Conservation (phyloP, 2,113 vertebrate genomes). For the Syngnathoides biaculeatus region DNA sequence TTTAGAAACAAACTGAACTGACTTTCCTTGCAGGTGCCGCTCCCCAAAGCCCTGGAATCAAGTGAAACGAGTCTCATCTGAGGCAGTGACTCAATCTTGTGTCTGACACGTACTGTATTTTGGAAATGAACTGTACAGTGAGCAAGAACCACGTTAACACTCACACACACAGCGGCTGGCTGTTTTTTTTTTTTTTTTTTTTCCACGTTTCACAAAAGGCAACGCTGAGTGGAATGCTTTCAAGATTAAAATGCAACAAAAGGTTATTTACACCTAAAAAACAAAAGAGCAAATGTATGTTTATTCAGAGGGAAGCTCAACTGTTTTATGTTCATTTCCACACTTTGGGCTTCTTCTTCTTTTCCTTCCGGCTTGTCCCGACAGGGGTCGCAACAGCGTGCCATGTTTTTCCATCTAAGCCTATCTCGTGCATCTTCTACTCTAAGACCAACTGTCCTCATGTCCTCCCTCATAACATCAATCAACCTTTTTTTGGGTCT, state of each 20-base stretch:
- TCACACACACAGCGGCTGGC: background rate
- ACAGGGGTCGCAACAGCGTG: too few relatives aligned
- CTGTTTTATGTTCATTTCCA: conserved; percentile 2
- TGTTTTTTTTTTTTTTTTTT: too few relatives aligned
- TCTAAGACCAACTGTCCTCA: too few relatives aligned
- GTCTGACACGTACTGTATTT: conserved; percentile 21
- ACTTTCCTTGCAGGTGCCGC: conserved; percentile 77
- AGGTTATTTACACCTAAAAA: background rate
- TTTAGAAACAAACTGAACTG: background rate
- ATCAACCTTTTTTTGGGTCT: too few relatives aligned
- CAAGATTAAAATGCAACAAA: background rate
- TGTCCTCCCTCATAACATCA: too few relatives aligned
- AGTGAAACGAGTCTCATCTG: conserved; percentile 70
- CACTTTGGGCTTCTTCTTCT: background rate
- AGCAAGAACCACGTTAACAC: conserved; percentile 3
- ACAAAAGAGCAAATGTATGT: background rate
- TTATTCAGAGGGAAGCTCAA: background rate
- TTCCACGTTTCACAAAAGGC: background rate
- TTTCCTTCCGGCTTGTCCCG: too few relatives aligned
- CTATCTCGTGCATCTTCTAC: too few relatives aligned
- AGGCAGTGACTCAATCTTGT: conserved; percentile 17
- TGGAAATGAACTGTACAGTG: conserved; percentile 1
- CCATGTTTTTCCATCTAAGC: too few relatives aligned
- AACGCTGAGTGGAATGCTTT: background rate
- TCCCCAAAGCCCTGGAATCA: conserved; percentile 87